Evolutionary conservation across 2,797 vertebrate genomes (phyloP).

Genomic region (Lepidocolaptes lacrymiger): DNA sequence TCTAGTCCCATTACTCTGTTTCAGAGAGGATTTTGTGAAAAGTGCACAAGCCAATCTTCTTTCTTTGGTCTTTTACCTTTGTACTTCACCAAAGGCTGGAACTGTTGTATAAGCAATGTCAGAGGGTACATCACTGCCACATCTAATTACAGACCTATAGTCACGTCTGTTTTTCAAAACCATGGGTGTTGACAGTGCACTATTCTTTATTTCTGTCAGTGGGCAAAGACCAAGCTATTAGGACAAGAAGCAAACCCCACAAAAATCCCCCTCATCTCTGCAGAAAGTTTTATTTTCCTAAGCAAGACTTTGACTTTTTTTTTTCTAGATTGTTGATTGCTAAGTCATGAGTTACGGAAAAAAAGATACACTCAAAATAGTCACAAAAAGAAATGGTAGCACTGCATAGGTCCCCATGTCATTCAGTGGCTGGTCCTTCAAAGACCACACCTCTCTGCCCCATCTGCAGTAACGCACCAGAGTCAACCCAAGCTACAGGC

Average conservation of each 20-base stretch:
- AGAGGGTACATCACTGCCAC: neutral
- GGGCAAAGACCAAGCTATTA: neutral
- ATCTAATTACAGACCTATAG: neutral
- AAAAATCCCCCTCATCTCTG: neutral
- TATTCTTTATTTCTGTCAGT: neutral
- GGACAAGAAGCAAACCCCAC: neutral
- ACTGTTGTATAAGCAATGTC: neutral
- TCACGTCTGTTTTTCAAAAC: neutral
- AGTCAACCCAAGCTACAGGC: neutral
- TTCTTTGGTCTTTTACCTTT: slow-evolving; percentile 18
- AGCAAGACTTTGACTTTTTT: neutral
- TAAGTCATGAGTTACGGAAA: neutral
- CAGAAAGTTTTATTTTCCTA: neutral
- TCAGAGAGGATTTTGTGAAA: neutral
- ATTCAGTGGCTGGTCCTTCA: neutral
- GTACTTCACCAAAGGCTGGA: neutral
- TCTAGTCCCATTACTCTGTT: neutral
- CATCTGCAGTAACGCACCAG: neutral
- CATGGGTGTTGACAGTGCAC: neutral
- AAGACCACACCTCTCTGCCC: neutral
- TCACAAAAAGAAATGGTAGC: neutral
- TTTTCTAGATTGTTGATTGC: neutral
- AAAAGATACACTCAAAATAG: neutral
- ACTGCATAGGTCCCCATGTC: neutral
- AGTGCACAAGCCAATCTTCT: neutral